Percentiles rank a stretch among this genome's conserved stretches.
These are phyloP conservation scores for Eretmocerus hayati DNA, from an alignment of 2,888 invertebrate species.

Conservation along the genomic window DNA sequence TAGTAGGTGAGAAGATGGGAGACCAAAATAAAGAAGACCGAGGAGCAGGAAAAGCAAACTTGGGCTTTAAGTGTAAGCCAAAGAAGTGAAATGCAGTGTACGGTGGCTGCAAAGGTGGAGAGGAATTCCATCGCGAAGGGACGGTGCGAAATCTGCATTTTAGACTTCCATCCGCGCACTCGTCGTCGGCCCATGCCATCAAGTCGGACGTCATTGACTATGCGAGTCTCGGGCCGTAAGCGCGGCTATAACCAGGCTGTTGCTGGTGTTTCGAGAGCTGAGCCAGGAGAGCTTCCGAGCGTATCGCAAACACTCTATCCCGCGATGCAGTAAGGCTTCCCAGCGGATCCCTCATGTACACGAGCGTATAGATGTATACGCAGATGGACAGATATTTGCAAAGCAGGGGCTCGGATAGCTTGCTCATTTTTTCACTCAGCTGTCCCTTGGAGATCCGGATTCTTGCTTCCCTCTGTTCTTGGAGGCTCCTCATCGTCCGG, in stretches of 20 bases:
- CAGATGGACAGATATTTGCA: too few relatives aligned
- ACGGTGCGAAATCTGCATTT: conserved; percentile 47
- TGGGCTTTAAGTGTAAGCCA: conserved; percentile 1
- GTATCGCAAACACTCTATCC: conserved; percentile 43
- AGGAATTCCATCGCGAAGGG: conserved; percentile 16
- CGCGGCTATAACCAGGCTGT: too few relatives aligned
- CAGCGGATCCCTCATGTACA: conserved; percentile 7
- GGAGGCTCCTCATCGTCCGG: too few relatives aligned
- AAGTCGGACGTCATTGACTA: conserved; percentile 22
- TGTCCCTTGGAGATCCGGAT: too few relatives aligned
- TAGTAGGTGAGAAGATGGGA: not conserved
- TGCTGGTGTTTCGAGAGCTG: too few relatives aligned
- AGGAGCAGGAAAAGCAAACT: not conserved
- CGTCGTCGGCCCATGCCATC: conserved; percentile 23
- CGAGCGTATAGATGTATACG: conserved; percentile 3
- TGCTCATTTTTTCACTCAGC: too few relatives aligned
- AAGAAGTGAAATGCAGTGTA: conserved; percentile 5
- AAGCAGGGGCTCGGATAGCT: too few relatives aligned
- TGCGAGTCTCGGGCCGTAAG: conserved; percentile 17
- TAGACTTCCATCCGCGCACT: conserved; percentile 36
- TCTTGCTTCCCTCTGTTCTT: too few relatives aligned
- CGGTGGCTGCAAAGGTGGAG: conserved; percentile 8
- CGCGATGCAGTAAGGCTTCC: conserved; percentile 28
- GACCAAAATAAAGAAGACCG: not conserved
- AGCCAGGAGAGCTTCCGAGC: conserved; percentile 44